Base-by-base conservation (phyloP, 2,888 invertebrate genomes). In the Trachelus iudaicus region DNA sequence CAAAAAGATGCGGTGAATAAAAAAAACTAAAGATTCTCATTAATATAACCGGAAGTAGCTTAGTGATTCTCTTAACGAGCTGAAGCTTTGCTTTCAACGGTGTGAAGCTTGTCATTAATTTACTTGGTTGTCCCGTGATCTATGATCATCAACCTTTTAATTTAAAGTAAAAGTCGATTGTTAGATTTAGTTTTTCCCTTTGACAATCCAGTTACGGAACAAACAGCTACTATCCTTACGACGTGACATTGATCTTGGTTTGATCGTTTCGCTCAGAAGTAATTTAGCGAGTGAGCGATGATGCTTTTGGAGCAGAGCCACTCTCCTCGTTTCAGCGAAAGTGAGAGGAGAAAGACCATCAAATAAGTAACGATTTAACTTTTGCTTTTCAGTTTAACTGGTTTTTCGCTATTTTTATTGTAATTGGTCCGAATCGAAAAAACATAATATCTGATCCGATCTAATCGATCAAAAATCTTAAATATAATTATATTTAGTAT, bases 261-360 rank as follows among this genome's bases (percentile, higher is more conserved):
- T 1, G 74, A 34, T 74, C 74, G 35, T 34, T 74, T 35, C 23
- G 31, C 30, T 34, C 71, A 34, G 15, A 6, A 31, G 23, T 23
- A 12, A 71, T 30, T 71, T 34, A 30, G 9, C 30, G 33, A 31
- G 56, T 23, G 56, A 56, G 6, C 56, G 23, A 23, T 56, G 23
- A 56, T 56, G 56, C 23, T 56, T 56, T 56, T 23, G 23, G 71
- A 15, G n/a, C 74, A 56, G 40, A 71, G 73, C 34, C 34, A 69
- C 69, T 78, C 74, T 69, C n/a, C 69, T 76, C 75, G 75, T 34
- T 81, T 79, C 82, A 82, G 86, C 85, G 87, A 89, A 89, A 89
- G 89, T 89, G 84, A 88, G 83, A 86, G 86, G 87, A 83, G 87
- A 84, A 85, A 85, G 86, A 87, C 80, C 78, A 81, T 81, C 77